Percentiles rank a stretch among this genome's conserved stretches.
These are phyloP conservation scores for Clupea harengus DNA, from an alignment of 2,113 vertebrate genomes.

Conservation along the genomic window DNA sequence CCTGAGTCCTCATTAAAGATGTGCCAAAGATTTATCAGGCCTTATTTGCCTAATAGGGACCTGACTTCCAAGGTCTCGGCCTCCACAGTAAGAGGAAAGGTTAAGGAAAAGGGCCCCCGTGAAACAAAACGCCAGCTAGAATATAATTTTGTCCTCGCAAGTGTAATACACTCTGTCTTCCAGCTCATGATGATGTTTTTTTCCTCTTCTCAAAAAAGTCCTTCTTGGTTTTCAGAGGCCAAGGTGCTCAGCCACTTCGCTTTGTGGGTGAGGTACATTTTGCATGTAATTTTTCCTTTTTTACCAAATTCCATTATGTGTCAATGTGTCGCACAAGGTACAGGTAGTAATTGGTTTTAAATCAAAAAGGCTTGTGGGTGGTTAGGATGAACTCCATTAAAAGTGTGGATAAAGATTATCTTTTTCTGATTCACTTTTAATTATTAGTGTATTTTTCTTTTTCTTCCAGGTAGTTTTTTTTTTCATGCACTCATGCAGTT, in stretches of 20 bases:
- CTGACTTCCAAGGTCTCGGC: conserved; percentile 81
- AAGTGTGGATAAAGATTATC: too few relatives aligned
- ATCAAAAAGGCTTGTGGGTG: too few relatives aligned
- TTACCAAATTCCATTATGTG: neutral
- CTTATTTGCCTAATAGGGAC: conserved; percentile 90
- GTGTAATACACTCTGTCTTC: conserved; percentile 50
- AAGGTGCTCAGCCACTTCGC: neutral
- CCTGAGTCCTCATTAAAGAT: conserved; percentile 82
- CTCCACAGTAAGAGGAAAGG: conserved; percentile 79
- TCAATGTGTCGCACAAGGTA: too few relatives aligned
- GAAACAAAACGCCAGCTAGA: conserved; percentile 65
- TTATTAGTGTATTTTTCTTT: too few relatives aligned
- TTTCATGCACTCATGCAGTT: too few relatives aligned
- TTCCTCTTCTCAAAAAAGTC: neutral
- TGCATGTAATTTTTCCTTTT: neutral
- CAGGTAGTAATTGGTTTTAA: too few relatives aligned
- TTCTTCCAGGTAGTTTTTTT: too few relatives aligned
- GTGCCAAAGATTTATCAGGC: conserved; percentile 85
- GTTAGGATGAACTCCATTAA: too few relatives aligned
- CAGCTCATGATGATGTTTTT: conserved; percentile 67
- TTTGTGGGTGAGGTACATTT: neutral
- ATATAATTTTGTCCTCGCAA: conserved; percentile 67
- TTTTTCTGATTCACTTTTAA: too few relatives aligned
- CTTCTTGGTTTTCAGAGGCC: neutral
- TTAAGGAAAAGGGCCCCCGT: conserved; percentile 34